Evolutionary conservation across 2,113 vertebrate genomes (phyloP).

Genomic region (Phyllostomus discolor): DNA sequence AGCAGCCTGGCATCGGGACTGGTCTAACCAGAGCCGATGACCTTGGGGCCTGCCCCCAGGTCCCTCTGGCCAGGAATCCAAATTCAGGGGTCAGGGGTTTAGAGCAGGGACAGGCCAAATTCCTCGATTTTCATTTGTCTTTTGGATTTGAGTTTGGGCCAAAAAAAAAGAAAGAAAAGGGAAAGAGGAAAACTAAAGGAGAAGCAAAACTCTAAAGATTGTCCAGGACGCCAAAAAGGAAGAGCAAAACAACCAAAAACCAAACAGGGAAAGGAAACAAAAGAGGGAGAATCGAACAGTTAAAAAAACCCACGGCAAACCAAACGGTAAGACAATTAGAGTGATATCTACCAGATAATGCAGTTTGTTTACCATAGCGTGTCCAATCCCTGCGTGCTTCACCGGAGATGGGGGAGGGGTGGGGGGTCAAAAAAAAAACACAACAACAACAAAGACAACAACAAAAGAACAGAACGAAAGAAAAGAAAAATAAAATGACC

Average conservation of each 20-base stretch:
- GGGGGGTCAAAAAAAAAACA: conserved; percentile 66
- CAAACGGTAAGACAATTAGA: conserved; percentile 91
- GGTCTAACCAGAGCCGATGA: conserved; percentile 46
- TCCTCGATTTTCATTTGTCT: conserved; percentile 52
- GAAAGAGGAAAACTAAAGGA: conserved; percentile 29
- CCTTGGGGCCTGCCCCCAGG: background rate
- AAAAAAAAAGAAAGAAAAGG: conserved; percentile 13
- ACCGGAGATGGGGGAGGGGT: conserved; percentile 61
- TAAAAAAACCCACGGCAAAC: conserved; percentile 79
- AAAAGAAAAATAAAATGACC: conserved; percentile 86
- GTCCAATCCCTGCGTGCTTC: conserved; percentile 99
- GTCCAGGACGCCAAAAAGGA: conserved; percentile 44
- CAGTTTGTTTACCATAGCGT: conserved; percentile 99
- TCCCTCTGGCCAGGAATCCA: conserved; percentile 33
- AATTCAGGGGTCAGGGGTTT: background rate
- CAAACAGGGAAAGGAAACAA: conserved; percentile 63
- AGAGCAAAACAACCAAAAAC: conserved; percentile 68
- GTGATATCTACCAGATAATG: conserved; percentile 99
- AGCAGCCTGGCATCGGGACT: conserved; percentile 46
- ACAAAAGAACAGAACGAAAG: conserved; percentile 71
- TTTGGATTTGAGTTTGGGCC: conserved; percentile 65
- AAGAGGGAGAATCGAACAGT: conserved; percentile 71
- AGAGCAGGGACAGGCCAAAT: conserved; percentile 29
- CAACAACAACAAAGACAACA: conserved; percentile 69
- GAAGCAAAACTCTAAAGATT: conserved; percentile 54